A percentile compares a stretch with the other conserved stretches of the same genome.
Conservation (phyloP, 2,113 vertebrate genomes). For the Butastur rufipennis region DNA sequence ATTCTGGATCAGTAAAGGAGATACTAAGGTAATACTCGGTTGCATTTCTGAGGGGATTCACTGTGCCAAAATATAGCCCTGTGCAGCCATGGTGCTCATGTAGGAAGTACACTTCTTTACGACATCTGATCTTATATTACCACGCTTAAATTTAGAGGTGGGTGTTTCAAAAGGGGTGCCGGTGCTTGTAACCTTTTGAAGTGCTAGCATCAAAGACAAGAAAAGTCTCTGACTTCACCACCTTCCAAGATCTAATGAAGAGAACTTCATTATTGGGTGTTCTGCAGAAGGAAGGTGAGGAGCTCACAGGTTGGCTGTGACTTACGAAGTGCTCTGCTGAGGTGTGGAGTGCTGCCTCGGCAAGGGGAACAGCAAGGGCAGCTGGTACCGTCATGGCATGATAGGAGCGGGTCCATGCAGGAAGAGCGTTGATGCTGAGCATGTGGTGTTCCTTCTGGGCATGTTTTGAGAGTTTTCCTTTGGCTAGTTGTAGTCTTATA, state of each 20-base stretch:
- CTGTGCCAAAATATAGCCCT: neutral
- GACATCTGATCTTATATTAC: neutral
- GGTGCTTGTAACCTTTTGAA: neutral
- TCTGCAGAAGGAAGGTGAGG: neutral
- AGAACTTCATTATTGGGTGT: neutral
- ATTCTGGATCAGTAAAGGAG: neutral
- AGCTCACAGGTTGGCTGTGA: neutral
- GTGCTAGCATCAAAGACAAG: neutral
- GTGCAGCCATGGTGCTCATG: neutral
- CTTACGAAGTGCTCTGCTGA: neutral
- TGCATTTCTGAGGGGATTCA: neutral
- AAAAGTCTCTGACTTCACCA: neutral
- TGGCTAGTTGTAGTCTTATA: rapidly evolving
- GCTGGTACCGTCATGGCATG: rapidly evolving
- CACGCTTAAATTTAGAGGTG: neutral
- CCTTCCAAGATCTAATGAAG: neutral
- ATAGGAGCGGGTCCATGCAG: rapidly evolving
- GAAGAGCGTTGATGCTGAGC: neutral
- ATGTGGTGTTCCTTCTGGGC: rapidly evolving
- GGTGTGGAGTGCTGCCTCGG: neutral
- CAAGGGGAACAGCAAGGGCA: rapidly evolving
- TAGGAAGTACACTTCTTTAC: neutral
- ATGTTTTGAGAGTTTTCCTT: neutral
- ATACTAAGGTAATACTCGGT: neutral
- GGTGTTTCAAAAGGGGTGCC: neutral